Percentiles rank a stretch among this genome's conserved stretches.
phyloP scores from a whole-genome alignment of 2,888 invertebrate species.

The Tortricodes alternella region DNA sequence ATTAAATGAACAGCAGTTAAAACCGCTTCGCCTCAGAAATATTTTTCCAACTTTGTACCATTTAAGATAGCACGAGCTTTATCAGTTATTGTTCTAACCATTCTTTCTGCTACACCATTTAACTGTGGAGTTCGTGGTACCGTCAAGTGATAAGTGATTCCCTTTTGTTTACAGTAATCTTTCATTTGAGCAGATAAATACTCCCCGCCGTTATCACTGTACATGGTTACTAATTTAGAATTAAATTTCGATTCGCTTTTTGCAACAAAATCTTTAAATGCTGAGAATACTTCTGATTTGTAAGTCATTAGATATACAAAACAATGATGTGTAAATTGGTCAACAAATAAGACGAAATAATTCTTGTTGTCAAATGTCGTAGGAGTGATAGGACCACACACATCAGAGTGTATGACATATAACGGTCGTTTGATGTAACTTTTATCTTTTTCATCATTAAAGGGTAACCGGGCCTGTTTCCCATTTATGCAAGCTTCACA shows the following conservation, averaged over 20 bases:
- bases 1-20: background rate
- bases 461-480: conserved; percentile 51
- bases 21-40: background rate
- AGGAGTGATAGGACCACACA: conserved; percentile 49
- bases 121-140: no score
- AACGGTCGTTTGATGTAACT: conserved; percentile 44
- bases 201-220: no score
- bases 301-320: conserved; percentile 45
- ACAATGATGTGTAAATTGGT: conserved; percentile 50
- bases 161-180: conserved; percentile 33
- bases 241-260: conserved; percentile 41
- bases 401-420: conserved; percentile 48
- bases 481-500: conserved; percentile 52
- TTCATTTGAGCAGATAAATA: conserved; percentile 46
- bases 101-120: no score
- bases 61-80: background rate
- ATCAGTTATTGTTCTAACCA: no score
- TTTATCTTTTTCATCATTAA: conserved; percentile 40
- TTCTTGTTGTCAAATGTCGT: conserved; percentile 44
- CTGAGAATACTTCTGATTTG: conserved; percentile 43
- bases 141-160: no score
- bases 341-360: conserved; percentile 49
- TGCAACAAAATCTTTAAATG: conserved; percentile 38
- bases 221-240: conserved; percentile 44
- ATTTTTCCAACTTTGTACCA: background rate